Base-by-base conservation (phyloP, 2,113 vertebrate genomes). In the Tamias sibiricus region DNA sequence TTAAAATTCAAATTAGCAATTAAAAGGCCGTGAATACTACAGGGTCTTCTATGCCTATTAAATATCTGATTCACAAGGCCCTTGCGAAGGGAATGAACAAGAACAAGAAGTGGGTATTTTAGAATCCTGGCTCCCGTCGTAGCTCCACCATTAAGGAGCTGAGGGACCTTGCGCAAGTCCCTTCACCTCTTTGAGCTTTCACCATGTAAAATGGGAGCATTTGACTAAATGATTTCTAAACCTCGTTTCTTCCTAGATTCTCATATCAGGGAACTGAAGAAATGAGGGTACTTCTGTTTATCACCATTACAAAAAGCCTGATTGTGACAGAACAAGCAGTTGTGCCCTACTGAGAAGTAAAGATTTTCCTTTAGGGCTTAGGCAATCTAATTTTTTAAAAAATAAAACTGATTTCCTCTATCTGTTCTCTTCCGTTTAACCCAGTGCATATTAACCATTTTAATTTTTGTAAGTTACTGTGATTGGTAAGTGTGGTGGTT, bases 1-100 rank as follows among this genome's bases (percentile, higher is more conserved):
- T 26, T 57, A 79, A 69, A 87, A 96, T 92, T 81, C 81, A 92
- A 71, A 96, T 81, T 59, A 94, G 47, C 87, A 52, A 4, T 37
- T 76, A 87, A 91, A 72, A 71, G 83, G 72, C 37, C 14, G 2
- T 19, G 49, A n/a, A 71, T 64, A 32, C 75, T n/a, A 0, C 0
- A 8, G 68, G 88, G 71, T 79, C 83, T 30, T n/a, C 42, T 35
- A n/a, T 82, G 71, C 83, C 54, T 68, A 26, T 88, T 85, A 68
- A 49, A 72, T 57, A 35, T 82, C 87, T 12, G 64, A 59, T 80
- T 94, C 95, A 42, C 40, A 7, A 49, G 64, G 68, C 32, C 3
- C 40, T 95, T 72, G 62, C 42, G 8, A 93, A 87, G 54, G 76
- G 52, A 84, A 79, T 24, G 44, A 14, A 66, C 76, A 87, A 87